Evolutionary conservation across 2,113 vertebrate species (phyloP).

Genomic region (Rhynchomys soricoides): DNA sequence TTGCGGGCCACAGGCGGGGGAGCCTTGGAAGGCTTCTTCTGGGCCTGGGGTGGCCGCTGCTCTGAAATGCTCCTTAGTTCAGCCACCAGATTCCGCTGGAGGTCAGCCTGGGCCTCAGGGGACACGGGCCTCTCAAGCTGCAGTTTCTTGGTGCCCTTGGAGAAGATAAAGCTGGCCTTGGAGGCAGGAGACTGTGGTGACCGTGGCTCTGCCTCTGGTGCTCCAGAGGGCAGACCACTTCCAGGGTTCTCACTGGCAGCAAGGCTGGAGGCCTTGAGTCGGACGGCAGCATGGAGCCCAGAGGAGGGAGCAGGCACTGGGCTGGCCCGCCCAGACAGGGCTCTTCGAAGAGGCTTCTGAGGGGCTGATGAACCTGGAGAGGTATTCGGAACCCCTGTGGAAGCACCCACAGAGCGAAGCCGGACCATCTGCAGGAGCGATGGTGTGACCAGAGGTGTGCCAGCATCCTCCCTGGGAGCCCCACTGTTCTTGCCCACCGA

Average conservation of each 20-base stretch:
- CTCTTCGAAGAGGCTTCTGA: conserved; percentile 92
- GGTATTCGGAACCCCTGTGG: conserved; percentile 43
- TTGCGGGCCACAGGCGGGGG: conserved; percentile 96
- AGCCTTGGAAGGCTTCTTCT: conserved; percentile 87
- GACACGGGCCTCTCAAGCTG: conserved; percentile 87
- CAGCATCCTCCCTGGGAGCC: conserved; percentile 91
- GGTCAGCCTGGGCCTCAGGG: conserved; percentile 84
- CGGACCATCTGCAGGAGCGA: conserved; percentile 97
- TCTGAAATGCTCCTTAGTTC: conserved; percentile 89
- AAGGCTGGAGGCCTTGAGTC: conserved; percentile 89
- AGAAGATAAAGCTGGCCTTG: conserved; percentile 96
- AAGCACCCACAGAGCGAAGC: conserved; percentile 90
- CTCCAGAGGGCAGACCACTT: conserved; percentile 64
- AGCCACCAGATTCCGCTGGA: conserved; percentile 88
- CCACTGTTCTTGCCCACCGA: conserved; percentile 84
- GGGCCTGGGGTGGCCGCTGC: conserved; percentile 78
- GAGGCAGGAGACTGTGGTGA: conserved; percentile 89
- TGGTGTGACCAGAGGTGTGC: conserved; percentile 94
- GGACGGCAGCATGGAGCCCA: conserved; percentile 91
- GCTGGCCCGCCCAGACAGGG: conserved; percentile 87
- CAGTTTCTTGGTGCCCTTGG: conserved; percentile 91
- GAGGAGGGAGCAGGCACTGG: conserved; percentile 83
- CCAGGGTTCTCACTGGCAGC: conserved; percentile 74
- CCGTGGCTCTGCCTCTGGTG: conserved; percentile 67
- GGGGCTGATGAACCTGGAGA: conserved; percentile 79